Base-by-base conservation (phyloP, 2,888 invertebrate genomes). In the Linnaemya tessellans region DNA sequence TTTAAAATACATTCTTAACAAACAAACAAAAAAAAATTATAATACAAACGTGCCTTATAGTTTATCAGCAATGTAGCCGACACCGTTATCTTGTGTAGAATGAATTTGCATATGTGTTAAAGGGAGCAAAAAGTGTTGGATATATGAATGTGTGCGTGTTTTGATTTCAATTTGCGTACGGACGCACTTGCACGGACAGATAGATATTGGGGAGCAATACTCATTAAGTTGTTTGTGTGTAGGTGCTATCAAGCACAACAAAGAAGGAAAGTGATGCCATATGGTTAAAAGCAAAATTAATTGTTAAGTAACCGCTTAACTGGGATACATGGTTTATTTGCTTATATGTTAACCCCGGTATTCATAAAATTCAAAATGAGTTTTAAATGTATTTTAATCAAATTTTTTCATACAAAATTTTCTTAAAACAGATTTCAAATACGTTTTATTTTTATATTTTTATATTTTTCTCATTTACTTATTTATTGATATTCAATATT, bases 21-120 rank as follows among this genome's bases (percentile, higher is more conserved):
- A 30, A 7, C n/a, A n/a, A 30, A 5, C 30, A 30, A 30, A 30
- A n/a, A n/a, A n/a, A n/a, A n/a, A n/a, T n/a, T n/a, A n/a, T 38
- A 20, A 13, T 20, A 0, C 35, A 51, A 54, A 56, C 10, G 8
- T 41, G 25, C n/a, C 43, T 13, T 60, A 56, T n/a, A 54, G n/a
- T 38, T 22, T 70, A 56, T 68, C 38, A 68, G 22, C 15, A 43
- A 41, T 35, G 22, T 22, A n/a, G 56, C 15, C 15, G 20, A n/a
- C 30, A 77, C 18, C 75, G 56, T 58, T 78, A 68, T 41, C 56
- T 67, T 58, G 56, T 46, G 65, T 56, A 43, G 43, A 41, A 25
- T 30, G 1, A 11, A 43, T 43, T 65, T 64, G 30, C 30, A 43
- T 56, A 7, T 54, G 75, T 35, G 1, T 77, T 43, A n/a, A 46